A percentile compares a stretch with the other conserved stretches of the same genome.
Evolutionary conservation across 2,888 invertebrate species (phyloP).

Genomic region (Diogma glabrata): DNA sequence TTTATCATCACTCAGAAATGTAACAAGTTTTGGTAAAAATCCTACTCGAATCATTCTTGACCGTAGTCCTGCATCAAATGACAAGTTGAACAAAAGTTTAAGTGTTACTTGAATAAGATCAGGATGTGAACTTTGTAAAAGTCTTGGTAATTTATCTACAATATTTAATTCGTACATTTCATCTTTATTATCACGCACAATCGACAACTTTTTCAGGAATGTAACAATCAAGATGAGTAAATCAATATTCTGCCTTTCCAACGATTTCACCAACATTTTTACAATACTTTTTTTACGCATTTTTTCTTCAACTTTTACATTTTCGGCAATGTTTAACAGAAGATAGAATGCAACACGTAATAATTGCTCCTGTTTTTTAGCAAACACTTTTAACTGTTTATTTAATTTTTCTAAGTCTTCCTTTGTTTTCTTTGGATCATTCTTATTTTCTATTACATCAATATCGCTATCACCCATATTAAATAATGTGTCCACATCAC

Average conservation of each 20-base stretch:
- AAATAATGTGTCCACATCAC: not conserved
- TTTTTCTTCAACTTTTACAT: conserved; percentile 90
- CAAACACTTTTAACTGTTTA: conserved; percentile 65
- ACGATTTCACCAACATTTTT: conserved; percentile 70
- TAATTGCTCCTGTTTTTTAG: conserved; percentile 88
- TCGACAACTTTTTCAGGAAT: conserved; percentile 89
- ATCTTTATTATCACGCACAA: conserved; percentile 90
- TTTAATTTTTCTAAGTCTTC: conserved; percentile 69
- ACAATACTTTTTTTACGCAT: conserved; percentile 92
- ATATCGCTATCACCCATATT: conserved; percentile 28
- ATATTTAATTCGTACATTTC: conserved; percentile 74
- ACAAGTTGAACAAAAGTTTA: conserved; percentile 85
- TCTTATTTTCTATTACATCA: conserved; percentile 31
- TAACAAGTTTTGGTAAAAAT: conserved; percentile 78
- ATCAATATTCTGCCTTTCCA: conserved; percentile 85
- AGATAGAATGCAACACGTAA: conserved; percentile 85
- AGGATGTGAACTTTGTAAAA: conserved; percentile 53
- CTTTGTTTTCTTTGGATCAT: conserved; percentile 39
- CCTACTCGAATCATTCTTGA: conserved; percentile 84
- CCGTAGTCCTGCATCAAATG: conserved; percentile 81
- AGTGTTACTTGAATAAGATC: conserved; percentile 61
- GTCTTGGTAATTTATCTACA: conserved; percentile 69
- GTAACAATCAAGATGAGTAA: conserved; percentile 80
- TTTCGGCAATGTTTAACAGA: conserved; percentile 89
- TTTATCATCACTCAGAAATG: conserved; percentile 74